These are phyloP conservation scores for Zaprionus bogoriensis DNA, from an alignment of 2,888 invertebrate genomes.

Conservation along the genomic window DNA sequence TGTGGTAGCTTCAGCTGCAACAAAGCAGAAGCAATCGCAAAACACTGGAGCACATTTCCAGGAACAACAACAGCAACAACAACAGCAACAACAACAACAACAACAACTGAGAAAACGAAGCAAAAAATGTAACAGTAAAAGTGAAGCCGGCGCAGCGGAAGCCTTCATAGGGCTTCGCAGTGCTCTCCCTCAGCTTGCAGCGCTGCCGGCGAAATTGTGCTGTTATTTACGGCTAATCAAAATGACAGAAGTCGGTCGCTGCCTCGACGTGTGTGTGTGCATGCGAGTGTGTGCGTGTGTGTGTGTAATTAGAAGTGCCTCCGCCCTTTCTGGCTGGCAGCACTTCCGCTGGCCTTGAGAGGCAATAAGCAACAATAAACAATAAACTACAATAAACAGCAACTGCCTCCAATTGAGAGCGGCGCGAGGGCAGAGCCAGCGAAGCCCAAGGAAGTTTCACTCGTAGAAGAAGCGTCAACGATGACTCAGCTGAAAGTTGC, in stretches of 20 bases:
- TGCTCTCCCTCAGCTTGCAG: conserved; percentile 1
- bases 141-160: conserved; percentile 49
- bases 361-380: conserved; percentile 67
- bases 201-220: conserved; percentile 47
- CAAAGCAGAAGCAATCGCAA: conserved; percentile 31
- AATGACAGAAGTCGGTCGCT: conserved; percentile 62
- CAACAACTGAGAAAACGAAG: conserved; percentile 1
- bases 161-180: conserved; percentile 48
- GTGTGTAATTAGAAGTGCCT: conserved; percentile 38
- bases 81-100: conserved; percentile 1
- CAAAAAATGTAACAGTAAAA: conserved; percentile 52
- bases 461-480: too few relatives aligned
- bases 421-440: not conserved
- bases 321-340: conserved; percentile 34
- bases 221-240: conserved; percentile 68
- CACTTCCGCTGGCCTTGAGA: conserved; percentile 80
- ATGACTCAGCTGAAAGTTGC: too few relatives aligned
- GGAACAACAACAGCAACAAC: conserved; percentile 25
- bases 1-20: conserved; percentile 45
- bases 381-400: conserved; percentile 49
- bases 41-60: conserved; percentile 30
- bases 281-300: not conserved
- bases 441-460: not conserved
- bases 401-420: conserved; percentile 52
- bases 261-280: not conserved